phyloP scores from a whole-genome alignment of 1,140 invertebrate genomes.

The Drosophila pectinifera region DNA sequence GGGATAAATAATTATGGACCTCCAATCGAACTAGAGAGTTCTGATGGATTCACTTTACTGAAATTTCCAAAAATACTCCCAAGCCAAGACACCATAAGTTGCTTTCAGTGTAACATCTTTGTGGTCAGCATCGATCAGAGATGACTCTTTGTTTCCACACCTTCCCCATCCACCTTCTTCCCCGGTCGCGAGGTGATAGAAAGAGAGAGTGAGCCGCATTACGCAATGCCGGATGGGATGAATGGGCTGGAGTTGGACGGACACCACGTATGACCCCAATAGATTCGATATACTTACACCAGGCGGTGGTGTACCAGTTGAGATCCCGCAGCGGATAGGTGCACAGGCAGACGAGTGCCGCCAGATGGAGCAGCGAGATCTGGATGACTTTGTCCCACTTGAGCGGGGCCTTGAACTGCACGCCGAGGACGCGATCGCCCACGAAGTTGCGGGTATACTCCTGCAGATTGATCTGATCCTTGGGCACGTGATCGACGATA shows the following conservation, averaged over 20 bases:
- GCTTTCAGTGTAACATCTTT: constrained; percentile 12
- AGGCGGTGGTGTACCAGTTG: constrained; percentile 51
- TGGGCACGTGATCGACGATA: constrained; percentile 55
- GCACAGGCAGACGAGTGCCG: constrained; percentile 47
- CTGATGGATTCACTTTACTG: not conserved
- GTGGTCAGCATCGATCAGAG: constrained; percentile 39
- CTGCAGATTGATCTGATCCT: constrained; percentile 73
- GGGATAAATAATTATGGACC: too few species aligned
- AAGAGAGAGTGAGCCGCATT: constrained; percentile 47
- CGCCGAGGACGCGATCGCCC: constrained; percentile 71
- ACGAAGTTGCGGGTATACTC: constrained; percentile 69
- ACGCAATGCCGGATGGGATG: constrained; percentile 47
- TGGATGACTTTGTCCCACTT: constrained; percentile 85
- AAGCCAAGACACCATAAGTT: not conserved
- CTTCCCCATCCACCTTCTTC: constrained; percentile 37
- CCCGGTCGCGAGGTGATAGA: constrained; percentile 34
- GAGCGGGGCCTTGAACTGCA: constrained; percentile 76
- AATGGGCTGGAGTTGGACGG: constrained; percentile 21
- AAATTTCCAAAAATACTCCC: not conserved
- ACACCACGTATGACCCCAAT: constrained; percentile 7
- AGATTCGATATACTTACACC: constrained; percentile 74
- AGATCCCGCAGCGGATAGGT: constrained; percentile 59
- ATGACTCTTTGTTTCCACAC: constrained; percentile 52
- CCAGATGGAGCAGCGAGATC: constrained; percentile 79
- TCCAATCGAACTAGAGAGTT: not conserved